A percentile compares a stretch with the other conserved stretches of the same genome.
Evolutionary conservation across 2,113 vertebrate genomes (phyloP).

Genomic region (Puffinus mauretanicus): DNA sequence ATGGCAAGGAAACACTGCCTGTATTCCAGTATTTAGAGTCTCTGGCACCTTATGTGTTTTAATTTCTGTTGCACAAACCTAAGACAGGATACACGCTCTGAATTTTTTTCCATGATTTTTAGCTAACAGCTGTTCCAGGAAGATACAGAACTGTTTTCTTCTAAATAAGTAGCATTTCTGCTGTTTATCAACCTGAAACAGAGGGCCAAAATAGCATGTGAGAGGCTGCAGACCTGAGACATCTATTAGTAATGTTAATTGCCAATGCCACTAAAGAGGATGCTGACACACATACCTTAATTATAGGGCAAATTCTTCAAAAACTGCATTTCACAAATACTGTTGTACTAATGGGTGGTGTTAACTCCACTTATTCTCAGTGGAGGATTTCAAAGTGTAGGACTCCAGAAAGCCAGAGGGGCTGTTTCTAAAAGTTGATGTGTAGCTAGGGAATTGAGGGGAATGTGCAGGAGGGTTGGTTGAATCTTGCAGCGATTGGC

Average conservation of each 20-base stretch:
- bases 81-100: background rate
- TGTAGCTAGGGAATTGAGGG: background rate
- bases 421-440: background rate
- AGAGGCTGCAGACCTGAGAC: conserved; percentile 11
- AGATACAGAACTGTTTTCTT: background rate
- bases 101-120: background rate
- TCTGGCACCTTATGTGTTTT: background rate
- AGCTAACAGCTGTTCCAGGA: background rate
- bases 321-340: background rate
- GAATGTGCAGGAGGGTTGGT: background rate
- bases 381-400: background rate
- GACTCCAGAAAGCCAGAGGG: background rate
- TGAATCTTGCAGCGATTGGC: background rate
- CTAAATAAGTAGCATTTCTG: background rate
- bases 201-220: background rate
- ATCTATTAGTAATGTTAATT: conserved; percentile 44
- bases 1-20: background rate
- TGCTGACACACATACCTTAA: conserved; percentile 42
- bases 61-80: background rate
- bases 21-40: background rate
- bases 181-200: background rate
- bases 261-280: conserved; percentile 18
- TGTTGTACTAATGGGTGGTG: background rate
- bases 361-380: background rate
- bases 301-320: conserved; percentile 43